Conservation (phyloP, 2,888 invertebrate species). For the Autographa gamma region DNA sequence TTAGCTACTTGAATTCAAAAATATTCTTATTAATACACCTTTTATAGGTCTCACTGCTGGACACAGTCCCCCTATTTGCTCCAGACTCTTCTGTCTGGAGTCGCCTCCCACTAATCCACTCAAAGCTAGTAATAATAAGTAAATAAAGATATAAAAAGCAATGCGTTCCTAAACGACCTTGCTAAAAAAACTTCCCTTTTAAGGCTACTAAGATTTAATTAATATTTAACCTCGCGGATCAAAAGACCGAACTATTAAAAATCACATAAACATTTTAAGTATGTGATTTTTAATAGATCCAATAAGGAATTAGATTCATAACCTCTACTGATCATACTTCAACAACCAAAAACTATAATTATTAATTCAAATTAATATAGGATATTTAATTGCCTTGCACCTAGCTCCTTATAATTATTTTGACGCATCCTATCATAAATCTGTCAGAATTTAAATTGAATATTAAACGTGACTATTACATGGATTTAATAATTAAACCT, state of each 20-base stretch:
- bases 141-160: too few relatives aligned
- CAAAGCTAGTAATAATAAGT: too few relatives aligned
- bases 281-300: too few relatives aligned
- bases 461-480: neutral
- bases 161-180: too few relatives aligned
- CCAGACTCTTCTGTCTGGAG: too few relatives aligned
- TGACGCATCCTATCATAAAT: neutral
- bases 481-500: neutral
- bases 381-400: neutral
- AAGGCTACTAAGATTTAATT: neutral
- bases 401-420: neutral
- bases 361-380: neutral
- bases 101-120: too few relatives aligned
- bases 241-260: neutral
- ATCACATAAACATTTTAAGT: too few relatives aligned
- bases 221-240: neutral
- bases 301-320: neutral
- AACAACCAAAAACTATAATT: neutral
- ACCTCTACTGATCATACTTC: neutral
- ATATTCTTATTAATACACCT: too few relatives aligned
- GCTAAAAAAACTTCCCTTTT: neutral
- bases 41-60: too few relatives aligned
- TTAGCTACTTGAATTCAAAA: too few relatives aligned
- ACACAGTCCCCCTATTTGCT: too few relatives aligned
- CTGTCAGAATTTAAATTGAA: constrained; percentile 2